A percentile compares a stretch with the other conserved stretches of the same genome.
phyloP scores from a whole-genome alignment of 2,797 vertebrate species.

The Dendrocincla fuliginosa region DNA sequence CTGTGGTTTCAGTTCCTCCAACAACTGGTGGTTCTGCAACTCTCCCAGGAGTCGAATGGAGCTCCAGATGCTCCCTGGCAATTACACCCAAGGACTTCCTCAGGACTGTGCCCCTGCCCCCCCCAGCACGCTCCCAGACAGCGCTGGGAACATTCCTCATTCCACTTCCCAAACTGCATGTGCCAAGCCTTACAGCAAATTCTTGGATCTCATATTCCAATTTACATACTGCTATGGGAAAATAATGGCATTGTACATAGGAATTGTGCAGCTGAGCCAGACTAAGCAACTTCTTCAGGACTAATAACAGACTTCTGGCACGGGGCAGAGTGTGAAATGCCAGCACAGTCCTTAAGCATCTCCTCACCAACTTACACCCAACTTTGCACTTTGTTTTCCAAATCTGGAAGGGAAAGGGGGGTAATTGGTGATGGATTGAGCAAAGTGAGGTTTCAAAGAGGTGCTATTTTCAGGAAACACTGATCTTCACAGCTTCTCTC shows the following conservation, averaged over 20 bases:
- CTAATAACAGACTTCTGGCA: background rate
- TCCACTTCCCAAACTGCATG: fast-evolving
- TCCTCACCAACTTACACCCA: background rate
- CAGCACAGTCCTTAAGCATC: background rate
- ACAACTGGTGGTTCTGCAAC: fast-evolving
- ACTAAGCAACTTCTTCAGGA: background rate
- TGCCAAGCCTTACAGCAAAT: background rate
- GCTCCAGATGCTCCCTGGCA: background rate
- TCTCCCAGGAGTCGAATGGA: background rate
- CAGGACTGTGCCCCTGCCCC: fast-evolving
- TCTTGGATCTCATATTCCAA: background rate
- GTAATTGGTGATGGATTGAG: background rate
- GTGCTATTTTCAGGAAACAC: background rate
- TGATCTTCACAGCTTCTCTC: background rate
- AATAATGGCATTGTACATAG: background rate
- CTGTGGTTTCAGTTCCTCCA: background rate
- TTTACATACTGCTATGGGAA: background rate
- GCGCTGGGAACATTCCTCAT: fast-evolving
- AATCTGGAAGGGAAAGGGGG: background rate
- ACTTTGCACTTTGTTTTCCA: background rate
- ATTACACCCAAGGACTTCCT: background rate
- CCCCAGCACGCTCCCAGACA: background rate
- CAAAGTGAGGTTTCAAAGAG: background rate
- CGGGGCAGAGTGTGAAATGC: background rate
- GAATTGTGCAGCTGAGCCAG: background rate